Conservation (phyloP, 1,140 invertebrate species). For the Aphaenogaster rudis region DNA sequence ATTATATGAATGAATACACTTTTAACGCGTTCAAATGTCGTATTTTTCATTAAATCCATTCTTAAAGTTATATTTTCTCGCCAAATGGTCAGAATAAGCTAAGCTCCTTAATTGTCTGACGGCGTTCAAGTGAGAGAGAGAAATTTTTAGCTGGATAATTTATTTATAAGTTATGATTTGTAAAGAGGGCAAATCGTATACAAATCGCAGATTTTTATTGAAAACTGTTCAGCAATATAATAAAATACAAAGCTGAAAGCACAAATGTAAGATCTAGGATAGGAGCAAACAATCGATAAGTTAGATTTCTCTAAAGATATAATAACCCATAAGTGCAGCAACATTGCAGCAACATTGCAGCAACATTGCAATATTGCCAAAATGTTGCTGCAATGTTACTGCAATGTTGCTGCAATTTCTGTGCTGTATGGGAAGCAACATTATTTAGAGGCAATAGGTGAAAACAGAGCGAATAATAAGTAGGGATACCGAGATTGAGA, state of each 20-base stretch:
- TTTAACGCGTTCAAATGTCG: background rate
- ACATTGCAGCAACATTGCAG: too few species aligned
- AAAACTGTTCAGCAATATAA: background rate
- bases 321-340: too few species aligned
- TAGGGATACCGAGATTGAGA: too few species aligned
- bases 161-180: background rate
- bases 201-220: background rate
- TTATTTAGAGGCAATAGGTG: too few species aligned
- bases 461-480: too few species aligned
- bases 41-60: background rate
- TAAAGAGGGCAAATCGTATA: background rate
- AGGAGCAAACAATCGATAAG: too few species aligned
- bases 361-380: too few species aligned
- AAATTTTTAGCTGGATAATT: background rate
- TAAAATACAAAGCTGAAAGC: background rate
- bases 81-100: background rate
- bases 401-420: too few species aligned
- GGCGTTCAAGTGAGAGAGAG: background rate
- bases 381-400: too few species aligned
- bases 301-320: too few species aligned
- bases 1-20: background rate
- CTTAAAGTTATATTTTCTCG: background rate
- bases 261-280: background rate
- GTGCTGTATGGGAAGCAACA: too few species aligned
- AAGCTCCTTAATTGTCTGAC: background rate